phyloP scores from a whole-genome alignment of 2,797 vertebrate species.

The Microctenopoma lineatum region DNA sequence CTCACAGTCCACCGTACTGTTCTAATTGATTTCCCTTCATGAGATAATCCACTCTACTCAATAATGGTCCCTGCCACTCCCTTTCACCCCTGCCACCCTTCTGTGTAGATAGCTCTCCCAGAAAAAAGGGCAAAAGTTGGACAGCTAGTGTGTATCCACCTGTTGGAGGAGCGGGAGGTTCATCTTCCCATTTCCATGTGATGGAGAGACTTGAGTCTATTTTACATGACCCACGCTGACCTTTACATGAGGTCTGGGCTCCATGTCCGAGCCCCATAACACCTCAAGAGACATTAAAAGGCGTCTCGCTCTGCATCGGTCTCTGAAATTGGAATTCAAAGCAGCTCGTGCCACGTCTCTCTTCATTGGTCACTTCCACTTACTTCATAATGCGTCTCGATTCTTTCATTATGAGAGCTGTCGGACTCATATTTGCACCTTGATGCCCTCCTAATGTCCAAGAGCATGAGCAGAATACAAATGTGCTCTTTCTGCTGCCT shows the following conservation, averaged over 20 bases:
- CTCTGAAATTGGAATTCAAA: slow-evolving; percentile 92
- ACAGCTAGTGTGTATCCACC: slow-evolving; percentile 88
- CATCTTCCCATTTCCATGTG: slow-evolving; percentile 78
- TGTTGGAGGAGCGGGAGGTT: slow-evolving; percentile 85
- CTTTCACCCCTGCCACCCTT: slow-evolving; percentile 90
- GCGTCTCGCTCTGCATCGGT: slow-evolving; percentile 72
- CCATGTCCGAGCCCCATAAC: slow-evolving; percentile 67
- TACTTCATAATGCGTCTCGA: slow-evolving; percentile 91
- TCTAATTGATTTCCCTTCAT: slow-evolving; percentile 99
- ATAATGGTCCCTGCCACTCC: slow-evolving; percentile 86
- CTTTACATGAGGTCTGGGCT: slow-evolving; percentile 82
- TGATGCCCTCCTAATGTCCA: slow-evolving; percentile 94
- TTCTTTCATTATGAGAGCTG: slow-evolving; percentile 96
- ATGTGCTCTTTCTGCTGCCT: slow-evolving; percentile 70
- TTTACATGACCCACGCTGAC: slow-evolving; percentile 86
- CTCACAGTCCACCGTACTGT: slow-evolving; percentile 96
- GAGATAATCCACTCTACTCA: slow-evolving; percentile 95
- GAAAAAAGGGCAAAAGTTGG: slow-evolving; percentile 78
- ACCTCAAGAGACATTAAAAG: slow-evolving; percentile 84
- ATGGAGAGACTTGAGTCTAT: slow-evolving; percentile 85
- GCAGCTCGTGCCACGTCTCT: slow-evolving; percentile 88
- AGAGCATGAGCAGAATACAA: slow-evolving; percentile 88
- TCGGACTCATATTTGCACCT: slow-evolving; percentile 96
- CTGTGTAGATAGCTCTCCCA: slow-evolving; percentile 78
- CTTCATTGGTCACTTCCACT: slow-evolving; percentile 93